Conservation (phyloP, 2,888 invertebrate species). For the Aphidius colemani region DNA sequence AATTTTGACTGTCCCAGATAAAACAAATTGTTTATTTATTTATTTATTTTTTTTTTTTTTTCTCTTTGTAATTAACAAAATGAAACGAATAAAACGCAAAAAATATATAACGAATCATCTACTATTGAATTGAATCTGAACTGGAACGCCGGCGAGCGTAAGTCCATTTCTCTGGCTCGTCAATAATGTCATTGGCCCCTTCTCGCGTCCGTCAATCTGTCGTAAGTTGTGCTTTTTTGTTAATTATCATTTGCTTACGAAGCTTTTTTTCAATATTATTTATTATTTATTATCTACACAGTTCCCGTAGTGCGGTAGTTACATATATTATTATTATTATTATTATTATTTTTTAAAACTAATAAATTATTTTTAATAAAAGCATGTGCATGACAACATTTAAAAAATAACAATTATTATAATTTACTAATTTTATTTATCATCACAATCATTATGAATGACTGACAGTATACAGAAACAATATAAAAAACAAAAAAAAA, state of each 20-base stretch:
- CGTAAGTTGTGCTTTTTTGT: conserved; percentile 61
- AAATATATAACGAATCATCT: conserved; percentile 29
- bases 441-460: neutral
- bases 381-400: too few relatives aligned
- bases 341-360: neutral
- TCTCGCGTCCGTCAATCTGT: conserved; percentile 59
- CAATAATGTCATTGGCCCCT: conserved; percentile 49
- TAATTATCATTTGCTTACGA: conserved; percentile 60
- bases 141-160: conserved; percentile 56
- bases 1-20: neutral
- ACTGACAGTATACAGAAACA: conserved; percentile 8
- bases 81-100: conserved; percentile 11
- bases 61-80: conserved; percentile 8
- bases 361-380: too few relatives aligned
- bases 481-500: conserved; percentile 2
- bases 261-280: conserved; percentile 44
- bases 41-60: conserved; percentile 3
- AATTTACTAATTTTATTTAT: too few relatives aligned
- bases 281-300: conserved; percentile 42
- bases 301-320: conserved; percentile 23
- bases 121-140: conserved; percentile 51
- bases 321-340: neutral
- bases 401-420: too few relatives aligned
- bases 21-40: conserved; percentile 5
- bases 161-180: conserved; percentile 50